A percentile compares a stretch with the other conserved stretches of the same genome.
These are phyloP conservation scores for Antechinus flavipes DNA, from an alignment of 2,113 vertebrate species.

Conservation along the genomic window DNA sequence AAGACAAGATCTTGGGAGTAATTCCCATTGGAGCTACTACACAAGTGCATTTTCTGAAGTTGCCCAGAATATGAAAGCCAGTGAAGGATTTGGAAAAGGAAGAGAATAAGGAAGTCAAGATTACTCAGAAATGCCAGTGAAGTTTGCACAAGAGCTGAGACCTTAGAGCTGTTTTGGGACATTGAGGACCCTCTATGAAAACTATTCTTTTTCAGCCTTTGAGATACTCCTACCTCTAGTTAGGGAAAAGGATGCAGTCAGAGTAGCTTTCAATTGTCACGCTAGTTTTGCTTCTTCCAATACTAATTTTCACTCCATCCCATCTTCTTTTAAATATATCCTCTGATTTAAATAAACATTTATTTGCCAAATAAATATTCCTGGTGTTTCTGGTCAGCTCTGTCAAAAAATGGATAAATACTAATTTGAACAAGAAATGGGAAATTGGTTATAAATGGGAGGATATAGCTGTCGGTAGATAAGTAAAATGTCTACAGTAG, in stretches of 20 bases:
- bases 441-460: not conserved
- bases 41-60: not conserved
- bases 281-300: not conserved
- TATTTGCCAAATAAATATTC: not conserved
- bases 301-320: not conserved
- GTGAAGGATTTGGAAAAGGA: not conserved
- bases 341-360: not conserved
- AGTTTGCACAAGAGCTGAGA: not conserved
- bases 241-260: not conserved
- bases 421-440: not conserved
- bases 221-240: not conserved
- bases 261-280: not conserved
- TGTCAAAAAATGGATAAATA: not conserved
- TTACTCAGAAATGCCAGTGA: not conserved
- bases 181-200: not conserved
- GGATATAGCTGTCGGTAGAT: not conserved
- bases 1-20: not conserved
- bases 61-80: not conserved
- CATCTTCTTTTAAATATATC: not conserved
- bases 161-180: not conserved
- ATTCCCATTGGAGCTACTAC: not conserved
- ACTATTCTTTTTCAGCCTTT: not conserved
- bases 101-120: not conserved
- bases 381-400: not conserved
- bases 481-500: not conserved